These are phyloP conservation scores for Pachymerium ferrugineum DNA, from an alignment of 2,888 invertebrate species.

Conservation along the genomic window DNA sequence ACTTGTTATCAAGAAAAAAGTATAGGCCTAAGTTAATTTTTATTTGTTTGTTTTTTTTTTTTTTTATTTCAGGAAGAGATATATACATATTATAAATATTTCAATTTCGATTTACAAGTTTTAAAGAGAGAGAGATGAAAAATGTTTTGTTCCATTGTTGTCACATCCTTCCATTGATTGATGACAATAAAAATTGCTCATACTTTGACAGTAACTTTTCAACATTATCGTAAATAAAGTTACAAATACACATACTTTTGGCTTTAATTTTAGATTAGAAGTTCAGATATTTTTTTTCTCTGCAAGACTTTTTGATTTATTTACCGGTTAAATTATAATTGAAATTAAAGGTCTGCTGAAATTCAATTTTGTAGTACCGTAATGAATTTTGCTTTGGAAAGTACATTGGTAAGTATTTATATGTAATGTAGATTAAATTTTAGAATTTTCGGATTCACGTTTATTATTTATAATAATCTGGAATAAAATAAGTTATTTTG, in stretches of 20 bases:
- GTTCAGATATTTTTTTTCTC: background rate
- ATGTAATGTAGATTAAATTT: no score
- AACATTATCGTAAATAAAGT: slow-evolving; percentile 11
- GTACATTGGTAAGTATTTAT: no score
- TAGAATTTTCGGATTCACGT: no score
- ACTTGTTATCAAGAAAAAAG: background rate
- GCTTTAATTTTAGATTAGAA: background rate
- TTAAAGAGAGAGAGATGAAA: background rate
- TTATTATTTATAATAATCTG: no score
- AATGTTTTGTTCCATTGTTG: slow-evolving; percentile 17
- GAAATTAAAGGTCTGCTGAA: no score
- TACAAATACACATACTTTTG: slow-evolving; percentile 11
- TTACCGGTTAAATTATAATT: no score
- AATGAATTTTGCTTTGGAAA: no score
- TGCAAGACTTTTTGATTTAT: no score
- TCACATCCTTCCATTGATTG: slow-evolving; percentile 27
- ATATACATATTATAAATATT: slow-evolving; percentile 22
- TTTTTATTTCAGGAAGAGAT: background rate
- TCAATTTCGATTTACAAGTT: background rate
- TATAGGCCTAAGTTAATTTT: slow-evolving; percentile 4
- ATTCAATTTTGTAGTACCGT: no score
- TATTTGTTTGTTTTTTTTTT: background rate
- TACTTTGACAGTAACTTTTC: slow-evolving; percentile 7
- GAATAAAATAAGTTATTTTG: no score
- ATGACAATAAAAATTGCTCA: slow-evolving; percentile 27